Base-by-base conservation (phyloP, 2,888 invertebrate genomes). In the Trichacis sp. region DNA sequence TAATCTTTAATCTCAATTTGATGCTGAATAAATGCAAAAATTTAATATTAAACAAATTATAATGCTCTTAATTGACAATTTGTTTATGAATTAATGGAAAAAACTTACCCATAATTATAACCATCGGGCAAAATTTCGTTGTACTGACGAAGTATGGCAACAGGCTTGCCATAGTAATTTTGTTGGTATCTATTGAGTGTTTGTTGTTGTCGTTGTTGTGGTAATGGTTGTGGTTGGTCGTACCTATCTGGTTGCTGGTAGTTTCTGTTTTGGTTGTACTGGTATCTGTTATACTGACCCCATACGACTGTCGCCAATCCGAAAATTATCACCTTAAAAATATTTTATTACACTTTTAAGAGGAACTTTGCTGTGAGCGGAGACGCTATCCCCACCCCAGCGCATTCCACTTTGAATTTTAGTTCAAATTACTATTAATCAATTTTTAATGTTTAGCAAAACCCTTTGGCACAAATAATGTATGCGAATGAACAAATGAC, bases 91-190 rank as follows among this genome's bases (percentile, higher is more conserved):
- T 14, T 42, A 14, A 8, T 42, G 14, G 4, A 42, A 24, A 24
- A 24, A 67, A 69, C 77, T 78, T 73, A 84, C 84, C 82, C 82
- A 75, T 75, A 84, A 47, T 79, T 74, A 66, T 84, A 84, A 52
- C 84, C 84, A 59, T 83, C 83, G 50, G 80, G 80, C 53, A 77
- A 70, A 33, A 75, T 72, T 68, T 83, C 80, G 50, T 83, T 82
- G 48, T 72, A 75, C 54, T 84, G 84, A 47, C 82, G 77, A 46
- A 84, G 68, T 68, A 84, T 84, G 48, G 83, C 82, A 63, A 74
- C 73, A 18, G 76, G 75, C 54, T 81, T 76, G 2, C 82, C 45
- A 56, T 76, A 76, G 38, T 74, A 76, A 64, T 76, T 73, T 6
- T 73, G 70, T 66, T 69, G 72, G 36, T 74, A 69, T 19, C n/a